A percentile compares a stretch with the other conserved stretches of the same genome.
Evolutionary conservation across 1,140 invertebrate species (phyloP).

Genomic region (Leucophenga varia): DNA sequence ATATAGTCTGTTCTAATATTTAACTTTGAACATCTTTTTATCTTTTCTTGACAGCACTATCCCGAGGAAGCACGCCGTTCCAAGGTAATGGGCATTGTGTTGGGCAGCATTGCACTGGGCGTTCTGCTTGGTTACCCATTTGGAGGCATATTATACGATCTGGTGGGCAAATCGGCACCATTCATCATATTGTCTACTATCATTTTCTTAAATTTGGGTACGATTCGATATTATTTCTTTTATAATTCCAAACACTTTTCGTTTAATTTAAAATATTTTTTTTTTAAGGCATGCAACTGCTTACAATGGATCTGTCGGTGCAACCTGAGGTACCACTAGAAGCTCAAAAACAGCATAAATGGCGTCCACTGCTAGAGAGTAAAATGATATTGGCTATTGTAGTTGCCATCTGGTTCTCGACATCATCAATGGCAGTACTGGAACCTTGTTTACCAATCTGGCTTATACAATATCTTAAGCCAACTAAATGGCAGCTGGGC

Average conservation of each 20-base stretch:
- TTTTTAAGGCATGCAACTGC: conserved; percentile 37
- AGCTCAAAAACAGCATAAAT: conserved; percentile 51
- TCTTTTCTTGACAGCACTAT: conserved; percentile 29
- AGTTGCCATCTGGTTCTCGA: conserved; percentile 73
- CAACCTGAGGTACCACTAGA: conserved; percentile 31
- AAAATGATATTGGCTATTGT: conserved; percentile 64
- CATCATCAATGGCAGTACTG: conserved; percentile 75
- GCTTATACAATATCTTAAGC: conserved; percentile 71
- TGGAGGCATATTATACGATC: conserved; percentile 74
- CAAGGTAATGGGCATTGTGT: conserved; percentile 72
- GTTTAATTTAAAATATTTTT: neutral
- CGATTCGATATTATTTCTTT: neutral
- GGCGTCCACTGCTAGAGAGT: conserved; percentile 62
- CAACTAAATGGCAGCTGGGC: conserved; percentile 76
- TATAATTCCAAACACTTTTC: neutral
- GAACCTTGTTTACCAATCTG: conserved; percentile 83
- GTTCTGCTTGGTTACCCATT: conserved; percentile 79
- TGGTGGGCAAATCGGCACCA: conserved; percentile 72
- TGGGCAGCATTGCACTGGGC: conserved; percentile 78
- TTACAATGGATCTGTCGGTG: conserved; percentile 46
- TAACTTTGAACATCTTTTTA: too few relatives aligned
- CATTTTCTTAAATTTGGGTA: conserved; percentile 62
- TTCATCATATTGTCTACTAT: conserved; percentile 69
- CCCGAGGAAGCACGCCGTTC: conserved; percentile 60
- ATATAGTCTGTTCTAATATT: too few relatives aligned